Base-by-base conservation (phyloP, 2,888 invertebrate genomes). In the Acronicta aceris region DNA sequence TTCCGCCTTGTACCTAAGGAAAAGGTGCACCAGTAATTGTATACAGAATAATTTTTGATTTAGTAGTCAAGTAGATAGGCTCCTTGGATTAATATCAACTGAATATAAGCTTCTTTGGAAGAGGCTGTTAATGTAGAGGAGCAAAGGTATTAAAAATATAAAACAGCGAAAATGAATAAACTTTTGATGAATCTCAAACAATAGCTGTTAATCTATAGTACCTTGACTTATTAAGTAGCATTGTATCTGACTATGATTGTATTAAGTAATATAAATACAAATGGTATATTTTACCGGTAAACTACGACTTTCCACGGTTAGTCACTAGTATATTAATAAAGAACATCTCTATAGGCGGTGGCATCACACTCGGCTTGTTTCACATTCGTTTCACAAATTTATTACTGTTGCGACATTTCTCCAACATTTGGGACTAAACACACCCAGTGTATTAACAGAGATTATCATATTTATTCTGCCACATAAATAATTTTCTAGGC, bases 311-410 rank as follows among this genome's bases (percentile, higher is more conserved):
- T 63, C 41, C 30, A 12, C 27, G 21, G 38, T 63, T 69, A 69
- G 58, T 69, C 53, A 53, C 21, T 17, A 30, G 21, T 33, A 25
- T 41, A 45, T 45, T 49, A 49, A 54, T 56, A 59, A 55, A 63
- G 41, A 45, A 47, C 30, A 52, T 51, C 52, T 64, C 56, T 71
- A 71, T 67, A 64, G 57, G 48, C 46, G 67, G 58, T 15, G 30
- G 13, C 67, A 45, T 64, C 71, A 67, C 57, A 67, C 67, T 71
- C 57, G 33, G 15, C 27, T 47, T 47, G 53, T 58, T 51, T 54
- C 63, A 40, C 45, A 58, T 69, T 69, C 53, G 40, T 36, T 57
- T 47, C 30, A 41, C 21, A 25, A 70, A 68, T 64, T 69, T 64
- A 70, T 64, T 51, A n/a, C 45, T 40, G 51, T 54, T 54, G 59